Base-by-base conservation (phyloP, 2,797 vertebrate species). In the Liparis tanakae region DNA sequence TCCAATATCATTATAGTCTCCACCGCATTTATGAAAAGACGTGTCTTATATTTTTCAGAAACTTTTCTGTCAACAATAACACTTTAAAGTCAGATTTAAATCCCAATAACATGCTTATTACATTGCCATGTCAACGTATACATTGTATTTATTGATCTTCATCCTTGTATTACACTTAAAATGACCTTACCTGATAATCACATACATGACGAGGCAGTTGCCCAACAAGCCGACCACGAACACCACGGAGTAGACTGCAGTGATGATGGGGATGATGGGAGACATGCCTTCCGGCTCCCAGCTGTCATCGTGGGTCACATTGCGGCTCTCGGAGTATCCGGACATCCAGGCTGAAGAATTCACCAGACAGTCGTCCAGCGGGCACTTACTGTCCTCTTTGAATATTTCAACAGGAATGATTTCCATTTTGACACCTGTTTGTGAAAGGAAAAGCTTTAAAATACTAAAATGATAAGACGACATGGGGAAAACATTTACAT, bases 141-240 rank as follows among this genome's bases (percentile, higher is more conserved):
- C 1, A 22, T 5, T 20, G 30, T 17, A 15, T 64, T n/a, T 41
- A 12, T 14, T 18, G 44, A 46, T 62, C 54, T 41, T 7, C 48
- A 65, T 13, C 51, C 53, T 30, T 8, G 25, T 33, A 55, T 8
- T 33, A 15, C 8, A 4, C 22, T 25, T 30, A 55, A 67, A 17
- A 54, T 20, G 44, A 55, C 18, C 94, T 94, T 95, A 99, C 98
- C 98, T 96, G 91, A 99, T 94, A 84, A 99, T 99, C 83, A 98
- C 97, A 93, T 98, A 99, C 97, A 99, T 99, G 80, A 99, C 98
- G 83, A 99, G 94, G 67, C 97, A 97, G 94, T 99, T 99, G 76
- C 98, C 98, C 88, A 97, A 85, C 89, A 98, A 94, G 72, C 98
- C 97, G 0, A 99, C 97, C 65, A 99, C 95, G n/a, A 99, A 99